Evolutionary conservation across 2,797 vertebrate species (phyloP).

Genomic region (Spondyliosoma cantharus): DNA sequence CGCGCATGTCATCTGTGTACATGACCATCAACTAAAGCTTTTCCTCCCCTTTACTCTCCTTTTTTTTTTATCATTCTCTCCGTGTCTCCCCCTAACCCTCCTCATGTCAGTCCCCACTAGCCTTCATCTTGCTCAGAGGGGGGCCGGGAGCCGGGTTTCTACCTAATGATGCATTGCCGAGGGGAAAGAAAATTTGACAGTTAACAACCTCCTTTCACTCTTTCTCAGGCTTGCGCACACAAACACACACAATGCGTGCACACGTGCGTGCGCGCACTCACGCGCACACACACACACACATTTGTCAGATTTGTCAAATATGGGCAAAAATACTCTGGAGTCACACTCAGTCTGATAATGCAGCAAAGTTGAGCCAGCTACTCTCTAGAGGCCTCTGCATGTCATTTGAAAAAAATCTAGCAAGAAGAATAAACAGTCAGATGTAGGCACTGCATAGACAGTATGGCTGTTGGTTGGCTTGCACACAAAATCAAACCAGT

Average conservation of each 20-base stretch:
- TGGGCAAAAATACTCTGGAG: conserved; percentile 17
- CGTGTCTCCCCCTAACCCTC: conserved; percentile 47
- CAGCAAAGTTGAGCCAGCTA: conserved; percentile 9
- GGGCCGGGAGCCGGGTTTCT: conserved; percentile 68
- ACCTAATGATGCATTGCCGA: conserved; percentile 77
- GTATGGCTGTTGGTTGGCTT: background rate
- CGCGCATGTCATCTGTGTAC: conserved; percentile 47
- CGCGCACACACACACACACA: background rate
- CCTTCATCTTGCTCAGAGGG: conserved; percentile 73
- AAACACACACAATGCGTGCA: conserved; percentile 5
- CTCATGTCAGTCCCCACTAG: conserved; percentile 51
- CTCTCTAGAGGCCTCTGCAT: background rate
- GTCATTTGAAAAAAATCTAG: conserved; percentile 23
- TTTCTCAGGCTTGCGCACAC: background rate
- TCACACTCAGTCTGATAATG: conserved; percentile 21
- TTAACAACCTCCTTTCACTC: conserved; percentile 57
- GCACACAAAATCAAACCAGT: background rate
- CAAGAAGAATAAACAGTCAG: background rate
- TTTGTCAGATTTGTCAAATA: conserved; percentile 18
- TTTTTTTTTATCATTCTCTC: conserved; percentile 57
- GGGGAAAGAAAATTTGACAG: conserved; percentile 68
- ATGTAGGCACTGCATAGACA: background rate
- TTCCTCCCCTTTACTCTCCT: conserved; percentile 51
- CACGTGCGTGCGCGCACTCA: background rate
- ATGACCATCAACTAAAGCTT: conserved; percentile 53